Percentiles rank a stretch among this genome's conserved stretches.
Conservation (phyloP, 2,113 vertebrate genomes). For the Arvicanthis niloticus region DNA sequence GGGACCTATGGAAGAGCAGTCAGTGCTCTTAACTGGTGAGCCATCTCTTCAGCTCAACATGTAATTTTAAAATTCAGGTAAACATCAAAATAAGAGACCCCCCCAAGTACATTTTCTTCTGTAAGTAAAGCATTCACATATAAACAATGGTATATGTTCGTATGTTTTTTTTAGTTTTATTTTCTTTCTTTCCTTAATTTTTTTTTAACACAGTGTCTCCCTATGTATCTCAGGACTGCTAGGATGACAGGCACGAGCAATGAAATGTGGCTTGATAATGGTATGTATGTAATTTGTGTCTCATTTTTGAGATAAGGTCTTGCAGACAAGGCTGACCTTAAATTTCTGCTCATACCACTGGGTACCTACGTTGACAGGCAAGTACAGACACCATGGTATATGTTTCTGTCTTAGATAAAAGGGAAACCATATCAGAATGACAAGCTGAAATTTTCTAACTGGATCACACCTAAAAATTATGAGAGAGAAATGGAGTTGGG, state of each 20-base stretch:
- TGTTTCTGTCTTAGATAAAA: neutral
- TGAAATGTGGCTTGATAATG: neutral
- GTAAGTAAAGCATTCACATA: neutral
- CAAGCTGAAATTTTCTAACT: neutral
- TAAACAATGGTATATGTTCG: neutral
- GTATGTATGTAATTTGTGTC: neutral
- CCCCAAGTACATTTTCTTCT: neutral
- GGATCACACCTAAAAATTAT: neutral
- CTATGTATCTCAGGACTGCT: neutral
- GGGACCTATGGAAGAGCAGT: too few species aligned
- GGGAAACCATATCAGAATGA: neutral
- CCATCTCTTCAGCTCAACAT: too few species aligned
- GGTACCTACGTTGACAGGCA: neutral
- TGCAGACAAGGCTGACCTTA: neutral
- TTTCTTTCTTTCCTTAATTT: neutral
- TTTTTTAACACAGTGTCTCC: neutral
- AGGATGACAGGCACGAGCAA: neutral
- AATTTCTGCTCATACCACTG: neutral
- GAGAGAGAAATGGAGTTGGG: neutral
- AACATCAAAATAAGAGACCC: neutral
- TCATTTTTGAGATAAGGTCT: neutral
- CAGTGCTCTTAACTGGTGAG: too few species aligned
- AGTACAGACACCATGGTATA: neutral
- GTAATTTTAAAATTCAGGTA: neutral
- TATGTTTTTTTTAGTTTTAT: neutral